Evolutionary conservation across 2,113 vertebrate species (phyloP).

Genomic region (Mohoua ochrocephala): DNA sequence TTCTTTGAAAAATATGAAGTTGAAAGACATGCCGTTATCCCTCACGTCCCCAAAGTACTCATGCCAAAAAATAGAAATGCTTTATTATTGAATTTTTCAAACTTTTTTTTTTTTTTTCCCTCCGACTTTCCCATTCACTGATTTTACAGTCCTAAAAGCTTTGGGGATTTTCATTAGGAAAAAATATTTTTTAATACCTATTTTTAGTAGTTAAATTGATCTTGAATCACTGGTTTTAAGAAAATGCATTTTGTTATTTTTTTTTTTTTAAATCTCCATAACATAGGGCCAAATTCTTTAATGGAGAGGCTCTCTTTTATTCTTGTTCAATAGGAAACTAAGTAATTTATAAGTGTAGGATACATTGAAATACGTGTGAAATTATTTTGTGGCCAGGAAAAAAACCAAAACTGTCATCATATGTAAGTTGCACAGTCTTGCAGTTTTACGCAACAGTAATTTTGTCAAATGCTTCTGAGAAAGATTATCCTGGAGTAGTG

Average conservation of each 20-base stretch:
- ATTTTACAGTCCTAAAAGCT: neutral
- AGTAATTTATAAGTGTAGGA: neutral
- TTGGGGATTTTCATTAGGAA: neutral
- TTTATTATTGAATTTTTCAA: neutral
- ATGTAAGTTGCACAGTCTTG: neutral
- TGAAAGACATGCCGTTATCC: neutral
- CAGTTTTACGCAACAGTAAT: neutral
- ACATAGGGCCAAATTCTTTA: neutral
- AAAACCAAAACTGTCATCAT: accelerated
- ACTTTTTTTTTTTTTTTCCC: neutral
- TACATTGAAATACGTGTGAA: neutral
- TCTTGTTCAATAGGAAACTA: neutral
- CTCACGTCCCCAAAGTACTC: neutral
- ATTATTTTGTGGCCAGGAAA: neutral
- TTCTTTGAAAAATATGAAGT: neutral
- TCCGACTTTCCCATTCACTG: neutral
- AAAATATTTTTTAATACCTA: neutral
- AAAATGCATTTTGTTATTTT: neutral
- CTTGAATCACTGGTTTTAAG: neutral
- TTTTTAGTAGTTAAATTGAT: neutral
- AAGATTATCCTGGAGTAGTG: neutral
- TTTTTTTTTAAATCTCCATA: neutral
- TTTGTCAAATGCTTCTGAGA: neutral
- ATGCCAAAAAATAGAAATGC: neutral
- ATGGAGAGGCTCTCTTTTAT: neutral